phyloP scores from a whole-genome alignment of 1,140 invertebrate species.

The Sarcophaga peregrina region DNA sequence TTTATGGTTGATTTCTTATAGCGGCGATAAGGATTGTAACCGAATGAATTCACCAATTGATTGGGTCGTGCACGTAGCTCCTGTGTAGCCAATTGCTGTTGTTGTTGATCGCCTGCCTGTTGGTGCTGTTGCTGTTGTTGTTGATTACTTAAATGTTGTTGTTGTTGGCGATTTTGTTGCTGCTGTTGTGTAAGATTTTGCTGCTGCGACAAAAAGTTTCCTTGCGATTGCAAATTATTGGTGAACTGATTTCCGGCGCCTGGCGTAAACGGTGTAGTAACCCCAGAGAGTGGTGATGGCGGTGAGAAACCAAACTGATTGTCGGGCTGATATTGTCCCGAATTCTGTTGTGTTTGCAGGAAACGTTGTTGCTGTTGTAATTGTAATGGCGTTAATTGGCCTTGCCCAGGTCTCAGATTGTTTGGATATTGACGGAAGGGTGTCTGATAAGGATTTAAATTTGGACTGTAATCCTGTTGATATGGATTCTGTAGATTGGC shows the following conservation, averaged over 20 bases:
- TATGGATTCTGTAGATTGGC: slow-evolving; percentile 64
- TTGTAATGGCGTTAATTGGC: slow-evolving; percentile 52
- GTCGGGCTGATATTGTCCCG: slow-evolving; percentile 38
- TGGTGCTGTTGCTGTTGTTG: slow-evolving; percentile 49
- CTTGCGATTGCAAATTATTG: slow-evolving; percentile 42
- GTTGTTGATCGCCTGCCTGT: slow-evolving; percentile 48
- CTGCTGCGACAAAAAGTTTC: slow-evolving; percentile 60
- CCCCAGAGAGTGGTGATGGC: background rate
- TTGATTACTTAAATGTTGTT: slow-evolving; percentile 54
- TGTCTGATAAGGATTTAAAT: slow-evolving; percentile 62
- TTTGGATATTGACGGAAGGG: slow-evolving; percentile 55
- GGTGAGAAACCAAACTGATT: slow-evolving; percentile 29
- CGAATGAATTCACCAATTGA: slow-evolving; percentile 59
- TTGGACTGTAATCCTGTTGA: slow-evolving; percentile 60
- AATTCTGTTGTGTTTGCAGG: slow-evolving; percentile 44
- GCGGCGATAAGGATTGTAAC: slow-evolving; percentile 61
- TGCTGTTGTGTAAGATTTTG: slow-evolving; percentile 47
- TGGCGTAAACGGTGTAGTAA: background rate
- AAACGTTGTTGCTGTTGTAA: slow-evolving; percentile 47
- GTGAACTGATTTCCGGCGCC: background rate
- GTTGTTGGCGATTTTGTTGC: slow-evolving; percentile 52
- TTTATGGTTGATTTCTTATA: slow-evolving; percentile 60
- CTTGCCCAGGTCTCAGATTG: slow-evolving; percentile 53
- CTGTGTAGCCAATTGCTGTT: slow-evolving; percentile 59
- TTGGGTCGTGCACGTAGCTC: slow-evolving; percentile 59